phyloP scores from a whole-genome alignment of 2,888 invertebrate species.

The Lomographa bimaculata region DNA sequence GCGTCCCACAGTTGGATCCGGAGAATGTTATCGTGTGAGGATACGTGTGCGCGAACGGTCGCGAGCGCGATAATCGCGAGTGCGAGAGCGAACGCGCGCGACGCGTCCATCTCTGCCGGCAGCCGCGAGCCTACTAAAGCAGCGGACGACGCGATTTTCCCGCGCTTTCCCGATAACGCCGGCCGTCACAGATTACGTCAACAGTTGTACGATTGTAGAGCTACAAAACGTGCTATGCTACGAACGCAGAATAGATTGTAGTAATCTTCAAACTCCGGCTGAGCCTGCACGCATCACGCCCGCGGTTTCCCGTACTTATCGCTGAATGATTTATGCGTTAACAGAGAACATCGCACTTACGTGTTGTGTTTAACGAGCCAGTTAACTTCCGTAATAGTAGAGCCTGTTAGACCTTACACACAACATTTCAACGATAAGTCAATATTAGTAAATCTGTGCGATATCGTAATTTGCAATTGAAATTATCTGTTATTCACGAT shows the following conservation, averaged over 20 bases:
- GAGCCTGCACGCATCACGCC: conserved; percentile 31
- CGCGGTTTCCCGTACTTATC: conserved; percentile 52
- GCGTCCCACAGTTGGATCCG: conserved; percentile 78
- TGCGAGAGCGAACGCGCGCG: conserved; percentile 59
- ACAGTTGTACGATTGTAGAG: conserved; percentile 25
- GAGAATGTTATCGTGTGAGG: conserved; percentile 76
- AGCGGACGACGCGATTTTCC: conserved; percentile 60
- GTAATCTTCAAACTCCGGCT: conserved; percentile 20
- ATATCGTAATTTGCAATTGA: conserved; percentile 15
- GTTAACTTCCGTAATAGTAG: conserved; percentile 30
- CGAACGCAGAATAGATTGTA: conserved; percentile 6
- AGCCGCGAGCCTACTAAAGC: conserved; percentile 75
- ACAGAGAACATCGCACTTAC: conserved; percentile 38
- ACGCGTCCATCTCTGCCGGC: conserved; percentile 70
- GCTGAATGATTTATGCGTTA: conserved; percentile 61
- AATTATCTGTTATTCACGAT: conserved; percentile 21
- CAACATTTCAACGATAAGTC: conserved; percentile 20
- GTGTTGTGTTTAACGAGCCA: conserved; percentile 32
- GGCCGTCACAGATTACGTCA: conserved; percentile 35
- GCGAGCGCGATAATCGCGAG: conserved; percentile 66
- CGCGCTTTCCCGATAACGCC: conserved; percentile 80
- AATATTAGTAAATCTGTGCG: conserved; percentile 23
- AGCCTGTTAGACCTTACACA: conserved; percentile 13
- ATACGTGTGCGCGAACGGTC: conserved; percentile 66
- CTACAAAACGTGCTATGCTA: conserved; percentile 16